Conservation (phyloP, 2,888 invertebrate genomes). For the Orchesellides sinensis region DNA sequence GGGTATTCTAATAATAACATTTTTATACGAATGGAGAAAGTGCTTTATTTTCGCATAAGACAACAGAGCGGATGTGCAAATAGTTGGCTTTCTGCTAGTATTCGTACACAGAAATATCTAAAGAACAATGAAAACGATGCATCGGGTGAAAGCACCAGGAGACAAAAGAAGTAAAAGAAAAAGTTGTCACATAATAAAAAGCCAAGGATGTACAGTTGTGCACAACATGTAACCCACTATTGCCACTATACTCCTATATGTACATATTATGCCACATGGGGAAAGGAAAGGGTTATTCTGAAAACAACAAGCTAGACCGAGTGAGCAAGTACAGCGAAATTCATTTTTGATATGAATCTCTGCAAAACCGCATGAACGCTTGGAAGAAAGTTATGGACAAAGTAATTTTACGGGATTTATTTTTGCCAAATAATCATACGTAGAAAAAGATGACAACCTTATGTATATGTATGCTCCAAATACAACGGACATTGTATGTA, state of each 20-base stretch:
- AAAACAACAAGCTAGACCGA: not conserved
- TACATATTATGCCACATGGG: too few relatives aligned
- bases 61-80: too few relatives aligned
- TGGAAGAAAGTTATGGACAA: slow-evolving; percentile 19
- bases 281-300: not conserved
- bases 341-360: slow-evolving; percentile 5
- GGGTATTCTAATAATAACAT: too few relatives aligned
- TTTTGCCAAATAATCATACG: not conserved
- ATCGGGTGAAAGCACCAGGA: not conserved
- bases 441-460: not conserved
- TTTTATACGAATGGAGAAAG: too few relatives aligned
- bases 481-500: too few relatives aligned
- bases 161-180: not conserved
- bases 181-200: not conserved
- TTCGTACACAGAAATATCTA: too few relatives aligned
- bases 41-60: too few relatives aligned
- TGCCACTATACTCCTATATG: not conserved
- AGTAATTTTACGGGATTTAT: slow-evolving; percentile 19
- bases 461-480: not conserved
- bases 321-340: too few relatives aligned
- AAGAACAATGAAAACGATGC: not conserved
- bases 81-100: too few relatives aligned
- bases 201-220: not conserved
- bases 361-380: not conserved
- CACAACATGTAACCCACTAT: not conserved